Evolutionary conservation across 2,888 invertebrate genomes (phyloP), one percentile per base, ranked within the genome.

Genomic region (Habroteleia sp.): DNA sequence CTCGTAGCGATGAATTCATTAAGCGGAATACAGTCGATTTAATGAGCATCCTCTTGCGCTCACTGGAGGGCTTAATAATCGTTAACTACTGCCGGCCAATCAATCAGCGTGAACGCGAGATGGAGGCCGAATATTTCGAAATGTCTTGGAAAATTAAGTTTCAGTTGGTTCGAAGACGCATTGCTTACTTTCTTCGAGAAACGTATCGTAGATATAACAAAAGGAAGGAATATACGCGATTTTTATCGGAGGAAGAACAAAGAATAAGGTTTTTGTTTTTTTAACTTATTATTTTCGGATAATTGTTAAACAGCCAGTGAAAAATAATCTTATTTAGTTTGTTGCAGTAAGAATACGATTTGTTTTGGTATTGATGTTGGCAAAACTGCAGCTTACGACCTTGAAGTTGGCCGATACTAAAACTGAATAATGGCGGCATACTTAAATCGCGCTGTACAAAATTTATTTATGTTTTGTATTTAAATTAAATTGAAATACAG

Each of bases 211-310:
- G 58, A 0, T 69, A 63, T 1, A 31, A 58, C 29, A 83, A 78
- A 58, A 87, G 87, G 68, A 89, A 89, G 81, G 92, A 92, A 27
- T 94, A 94, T 84, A 90, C 90, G 77, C 90, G 91, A 80, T 91
- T 94, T 85, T 88, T 93, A 33, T 91, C 92, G 1, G 94, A 94
- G 17, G 94, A 94, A 81, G 94, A 94, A 83, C 91, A 91, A 89
- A 93, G 93, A 93, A 93, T 90, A 77, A 84, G 72, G 81, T 80
- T 63, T 37, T 5, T 8, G 20, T 48, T 3, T 25, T 39, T 17
- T 17, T 2, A 25, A 25, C 6, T 6, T 25, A n/a, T n/a, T n/a
- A n/a, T n/a, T n/a, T n/a, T 5, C 20, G 20, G 20, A 20, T 20
- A 20, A 20, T 20, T 20, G 2, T 20, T 20, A 20, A 3, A 20